Conservation (phyloP, 2,797 vertebrate genomes). For the Oceanodroma leucorhoa region DNA sequence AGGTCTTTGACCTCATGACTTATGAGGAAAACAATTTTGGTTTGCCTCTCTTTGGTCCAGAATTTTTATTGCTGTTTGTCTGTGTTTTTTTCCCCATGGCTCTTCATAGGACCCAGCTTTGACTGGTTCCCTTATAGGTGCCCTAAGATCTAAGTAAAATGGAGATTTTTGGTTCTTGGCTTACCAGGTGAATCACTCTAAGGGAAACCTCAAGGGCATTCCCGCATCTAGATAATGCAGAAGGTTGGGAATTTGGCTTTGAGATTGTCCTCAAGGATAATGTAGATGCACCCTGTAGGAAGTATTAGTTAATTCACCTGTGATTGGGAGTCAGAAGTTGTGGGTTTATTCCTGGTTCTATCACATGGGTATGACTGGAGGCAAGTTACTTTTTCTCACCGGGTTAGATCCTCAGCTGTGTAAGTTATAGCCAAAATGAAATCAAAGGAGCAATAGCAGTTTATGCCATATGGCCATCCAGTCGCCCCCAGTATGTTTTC, state of each 20-base stretch:
- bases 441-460: neutral
- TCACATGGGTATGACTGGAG: neutral
- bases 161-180: neutral
- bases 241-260: slow-evolving; percentile 31
- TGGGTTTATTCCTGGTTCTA: slow-evolving; percentile 9
- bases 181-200: neutral
- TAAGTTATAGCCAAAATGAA: neutral
- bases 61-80: neutral
- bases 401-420: neutral
- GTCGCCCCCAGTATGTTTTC: neutral
- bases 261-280: slow-evolving; percentile 32
- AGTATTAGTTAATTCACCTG: neutral
- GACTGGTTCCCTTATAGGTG: neutral
- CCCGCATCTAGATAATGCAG: neutral
- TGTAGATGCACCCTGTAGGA: slow-evolving; percentile 9
- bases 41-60: neutral
- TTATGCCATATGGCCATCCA: neutral
- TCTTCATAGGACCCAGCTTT: neutral
- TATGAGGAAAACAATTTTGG: neutral
- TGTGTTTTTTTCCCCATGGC: rapidly evolving
- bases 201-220: neutral
- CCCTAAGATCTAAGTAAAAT: slow-evolving; percentile 8
- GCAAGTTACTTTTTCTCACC: slow-evolving; percentile 14
- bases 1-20: neutral
- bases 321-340: neutral